phyloP scores from a whole-genome alignment of 2,888 invertebrate genomes.

The Augiades crinisus region DNA sequence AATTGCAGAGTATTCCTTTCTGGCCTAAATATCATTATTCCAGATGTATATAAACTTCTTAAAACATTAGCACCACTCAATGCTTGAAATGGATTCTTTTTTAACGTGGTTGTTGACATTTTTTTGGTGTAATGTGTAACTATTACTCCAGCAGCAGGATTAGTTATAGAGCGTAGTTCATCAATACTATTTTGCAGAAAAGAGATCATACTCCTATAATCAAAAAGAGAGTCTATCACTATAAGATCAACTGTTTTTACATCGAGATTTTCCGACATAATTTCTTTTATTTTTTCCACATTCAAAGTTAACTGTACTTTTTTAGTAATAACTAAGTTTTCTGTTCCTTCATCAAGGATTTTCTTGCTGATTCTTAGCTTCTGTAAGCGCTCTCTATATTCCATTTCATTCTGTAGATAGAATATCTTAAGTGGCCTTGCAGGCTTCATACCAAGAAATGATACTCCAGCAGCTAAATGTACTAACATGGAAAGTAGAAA shows the following conservation, averaged over 20 bases:
- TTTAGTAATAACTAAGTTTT: conserved; percentile 1
- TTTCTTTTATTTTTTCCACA: not conserved
- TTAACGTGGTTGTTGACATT: not conserved
- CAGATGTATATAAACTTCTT: conserved; percentile 7
- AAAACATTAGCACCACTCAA: not conserved
- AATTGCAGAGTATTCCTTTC: conserved; percentile 2
- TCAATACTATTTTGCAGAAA: not conserved
- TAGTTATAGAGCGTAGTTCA: conserved; percentile 1
- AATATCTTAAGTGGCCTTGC: conserved; percentile 3
- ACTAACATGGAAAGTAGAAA: conserved; percentile 2
- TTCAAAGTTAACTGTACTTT: not conserved
- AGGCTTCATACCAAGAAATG: conserved; percentile 5
- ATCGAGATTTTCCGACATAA: not conserved
- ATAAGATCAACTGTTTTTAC: not conserved
- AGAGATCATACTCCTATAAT: not conserved
- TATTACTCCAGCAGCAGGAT: conserved; percentile 1
- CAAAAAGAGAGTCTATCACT: not conserved
- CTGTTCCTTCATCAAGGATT: not conserved
- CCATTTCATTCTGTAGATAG: conserved; percentile 9
- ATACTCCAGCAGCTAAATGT: conserved; percentile 1
- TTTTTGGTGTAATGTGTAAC: not conserved
- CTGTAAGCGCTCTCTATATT: conserved; percentile 4
- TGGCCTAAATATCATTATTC: conserved; percentile 3
- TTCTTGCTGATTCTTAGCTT: not conserved
- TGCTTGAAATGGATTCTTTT: conserved; percentile 4